Conservation (phyloP, 1,140 invertebrate species). For the Thaumatotibia leucotreta region DNA sequence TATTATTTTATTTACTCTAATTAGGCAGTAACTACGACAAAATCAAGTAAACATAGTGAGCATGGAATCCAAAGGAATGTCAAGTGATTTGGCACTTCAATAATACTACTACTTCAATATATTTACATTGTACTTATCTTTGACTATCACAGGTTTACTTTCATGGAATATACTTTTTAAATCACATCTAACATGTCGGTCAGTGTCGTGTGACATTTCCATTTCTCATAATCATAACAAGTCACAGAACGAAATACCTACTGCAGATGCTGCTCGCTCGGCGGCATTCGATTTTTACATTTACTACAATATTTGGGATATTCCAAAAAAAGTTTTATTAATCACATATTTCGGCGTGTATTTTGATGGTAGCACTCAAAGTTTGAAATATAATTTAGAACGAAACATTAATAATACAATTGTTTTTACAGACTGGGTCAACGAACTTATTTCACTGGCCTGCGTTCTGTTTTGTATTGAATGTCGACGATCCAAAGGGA, state of each 20-base stretch:
- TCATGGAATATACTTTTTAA: background rate
- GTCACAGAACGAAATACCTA: background rate
- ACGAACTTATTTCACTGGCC: too few relatives aligned
- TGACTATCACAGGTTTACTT: conserved; percentile 10
- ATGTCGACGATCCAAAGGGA: too few relatives aligned
- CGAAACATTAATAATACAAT: too few relatives aligned
- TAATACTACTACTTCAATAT: background rate
- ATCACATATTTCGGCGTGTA: too few relatives aligned
- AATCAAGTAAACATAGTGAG: conserved; percentile 3
- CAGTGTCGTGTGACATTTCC: too few relatives aligned
- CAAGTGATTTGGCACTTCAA: conserved; percentile 4
- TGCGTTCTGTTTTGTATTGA: too few relatives aligned
- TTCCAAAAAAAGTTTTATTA: too few relatives aligned
- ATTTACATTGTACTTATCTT: conserved; percentile 9
- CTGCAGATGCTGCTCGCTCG: too few relatives aligned
- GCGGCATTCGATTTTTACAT: background rate
- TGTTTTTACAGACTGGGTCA: too few relatives aligned
- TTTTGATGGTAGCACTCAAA: too few relatives aligned
- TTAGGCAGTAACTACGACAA: background rate
- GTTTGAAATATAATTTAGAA: too few relatives aligned
- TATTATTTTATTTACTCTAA: background rate
- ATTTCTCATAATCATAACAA: conserved; percentile 18
- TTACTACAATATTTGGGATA: too few relatives aligned
- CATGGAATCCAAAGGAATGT: conserved; percentile 35
- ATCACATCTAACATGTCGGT: background rate